Base-by-base conservation (phyloP, 2,888 invertebrate genomes). In the Cheilosia variabilis region DNA sequence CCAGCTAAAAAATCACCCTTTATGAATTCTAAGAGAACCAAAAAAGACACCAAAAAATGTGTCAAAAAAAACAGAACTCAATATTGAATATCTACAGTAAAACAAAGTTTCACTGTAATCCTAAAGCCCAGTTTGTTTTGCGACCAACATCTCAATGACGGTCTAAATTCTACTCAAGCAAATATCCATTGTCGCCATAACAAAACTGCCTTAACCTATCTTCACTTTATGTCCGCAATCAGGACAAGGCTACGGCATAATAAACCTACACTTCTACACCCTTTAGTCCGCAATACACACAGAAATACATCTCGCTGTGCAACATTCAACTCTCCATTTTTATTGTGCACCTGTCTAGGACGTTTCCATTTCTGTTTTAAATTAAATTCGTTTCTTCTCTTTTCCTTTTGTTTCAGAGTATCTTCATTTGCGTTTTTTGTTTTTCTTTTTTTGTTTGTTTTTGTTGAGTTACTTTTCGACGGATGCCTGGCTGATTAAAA, bases 401-500 rank as follows among this genome's bases (percentile, higher is more conserved):
- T 22, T 53, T 7, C 63, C 47, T 62, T 66, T 63, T 68, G 45
- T 19, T 60, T 47, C 43, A 52, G 10, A 75, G 41, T 37, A 65
- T 75, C 69, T 65, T 79, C 78, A 73, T 78, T 83, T 68, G 63
- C 66, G 27, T 72, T 63, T 63, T 9, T 31, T 31, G 19, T 31
- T 31, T 7, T 31, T 31, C 9, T 9, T 9, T 31, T 31, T 31
- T 31, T 31, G 6, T 31, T 31, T 31, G 6, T 31, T 31, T 10
- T 37, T 45, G 50, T 76, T 27, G 52, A 76, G 76, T 81, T 78
- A 73, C 73, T 83, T 73, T 68, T 65, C 45, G 72, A 73, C 55
- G 58, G 63, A 69, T 84, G 73, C 73, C 55, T 69, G 62, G 69
- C 75, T 75, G 69, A 84, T 84, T 79, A 73, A 75, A 69, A 79